A percentile compares a stretch with the other conserved stretches of the same genome.
Evolutionary conservation across 2,888 invertebrate species (phyloP).

Genomic region (Pandemis corylana): DNA sequence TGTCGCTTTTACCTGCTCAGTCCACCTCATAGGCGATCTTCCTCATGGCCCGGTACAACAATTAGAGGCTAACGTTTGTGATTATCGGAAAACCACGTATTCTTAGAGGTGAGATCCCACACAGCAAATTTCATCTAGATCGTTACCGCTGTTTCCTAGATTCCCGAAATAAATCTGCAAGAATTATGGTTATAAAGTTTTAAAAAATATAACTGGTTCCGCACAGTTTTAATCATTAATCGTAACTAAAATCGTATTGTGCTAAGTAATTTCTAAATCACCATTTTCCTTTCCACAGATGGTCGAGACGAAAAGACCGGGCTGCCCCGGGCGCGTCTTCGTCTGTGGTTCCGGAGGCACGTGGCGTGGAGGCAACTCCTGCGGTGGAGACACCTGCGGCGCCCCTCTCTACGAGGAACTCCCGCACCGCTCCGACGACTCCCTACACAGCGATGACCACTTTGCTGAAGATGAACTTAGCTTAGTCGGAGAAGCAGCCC

Average conservation of each 20-base stretch:
- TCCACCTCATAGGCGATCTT: no score
- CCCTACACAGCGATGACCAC: conserved; percentile 91
- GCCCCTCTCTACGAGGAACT: conserved; percentile 94
- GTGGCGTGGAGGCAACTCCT: conserved; percentile 84
- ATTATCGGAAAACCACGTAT: no score
- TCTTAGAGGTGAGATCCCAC: no score
- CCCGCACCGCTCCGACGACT: conserved; percentile 85
- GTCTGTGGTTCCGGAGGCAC: conserved; percentile 85
- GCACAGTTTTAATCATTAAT: no score
- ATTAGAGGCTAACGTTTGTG: no score
- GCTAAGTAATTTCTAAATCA: neutral
- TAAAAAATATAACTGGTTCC: no score
- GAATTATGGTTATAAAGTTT: no score
- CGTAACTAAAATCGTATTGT: neutral
- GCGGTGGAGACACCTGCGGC: conserved; percentile 75
- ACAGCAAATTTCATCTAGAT: no score
- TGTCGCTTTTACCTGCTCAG: no score
- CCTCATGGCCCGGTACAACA: no score
- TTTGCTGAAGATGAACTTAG: conserved; percentile 93
- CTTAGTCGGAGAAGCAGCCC: conserved; percentile 79
- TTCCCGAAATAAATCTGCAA: no score
- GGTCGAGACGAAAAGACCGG: conserved; percentile 89
- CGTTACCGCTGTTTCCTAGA: no score
- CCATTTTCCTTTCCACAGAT: conserved; percentile 83
- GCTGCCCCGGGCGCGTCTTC: conserved; percentile 86